phyloP scores from a whole-genome alignment of 2,888 invertebrate species.

The Cryptosula pallasiana region DNA sequence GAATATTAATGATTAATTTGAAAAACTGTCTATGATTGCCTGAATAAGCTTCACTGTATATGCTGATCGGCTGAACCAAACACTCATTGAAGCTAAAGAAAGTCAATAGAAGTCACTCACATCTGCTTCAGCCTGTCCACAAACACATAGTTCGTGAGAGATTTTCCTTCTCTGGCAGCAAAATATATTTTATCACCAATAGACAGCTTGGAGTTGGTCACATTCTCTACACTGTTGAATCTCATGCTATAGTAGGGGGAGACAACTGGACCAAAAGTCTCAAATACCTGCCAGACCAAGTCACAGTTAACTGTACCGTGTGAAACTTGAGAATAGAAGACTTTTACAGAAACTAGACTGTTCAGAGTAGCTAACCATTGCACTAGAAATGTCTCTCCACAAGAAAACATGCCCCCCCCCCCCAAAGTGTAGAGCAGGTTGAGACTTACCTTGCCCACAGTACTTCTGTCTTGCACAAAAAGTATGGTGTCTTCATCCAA shows the following conservation, averaged over 20 bases:
- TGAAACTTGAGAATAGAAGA: too few relatives aligned
- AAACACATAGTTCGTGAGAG: slow-evolving; percentile 54
- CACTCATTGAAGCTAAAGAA: too few relatives aligned
- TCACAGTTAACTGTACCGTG: too few relatives aligned
- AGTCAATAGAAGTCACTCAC: background rate
- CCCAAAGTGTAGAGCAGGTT: too few relatives aligned
- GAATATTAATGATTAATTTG: too few relatives aligned
- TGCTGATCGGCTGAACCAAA: too few relatives aligned
- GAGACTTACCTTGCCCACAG: slow-evolving; percentile 48
- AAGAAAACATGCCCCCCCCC: too few relatives aligned
- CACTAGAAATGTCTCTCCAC: too few relatives aligned
- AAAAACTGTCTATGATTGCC: too few relatives aligned
- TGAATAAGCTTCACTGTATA: too few relatives aligned
- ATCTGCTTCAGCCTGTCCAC: slow-evolving; percentile 58
- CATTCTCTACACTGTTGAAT: slow-evolving; percentile 76
- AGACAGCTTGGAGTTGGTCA: slow-evolving; percentile 63
- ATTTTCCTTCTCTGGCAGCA: slow-evolving; percentile 70
- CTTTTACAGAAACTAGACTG: too few relatives aligned
- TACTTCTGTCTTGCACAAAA: slow-evolving; percentile 73
- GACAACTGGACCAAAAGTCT: slow-evolving; percentile 81
- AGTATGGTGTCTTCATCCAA: slow-evolving; percentile 81
- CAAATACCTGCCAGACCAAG: slow-evolving; percentile 68
- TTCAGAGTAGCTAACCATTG: too few relatives aligned
- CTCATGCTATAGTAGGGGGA: slow-evolving; percentile 84
- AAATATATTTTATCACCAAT: slow-evolving; percentile 72